Evolutionary conservation across 2,797 vertebrate genomes (phyloP).

Genomic region (Typhlichthys subterraneus): DNA sequence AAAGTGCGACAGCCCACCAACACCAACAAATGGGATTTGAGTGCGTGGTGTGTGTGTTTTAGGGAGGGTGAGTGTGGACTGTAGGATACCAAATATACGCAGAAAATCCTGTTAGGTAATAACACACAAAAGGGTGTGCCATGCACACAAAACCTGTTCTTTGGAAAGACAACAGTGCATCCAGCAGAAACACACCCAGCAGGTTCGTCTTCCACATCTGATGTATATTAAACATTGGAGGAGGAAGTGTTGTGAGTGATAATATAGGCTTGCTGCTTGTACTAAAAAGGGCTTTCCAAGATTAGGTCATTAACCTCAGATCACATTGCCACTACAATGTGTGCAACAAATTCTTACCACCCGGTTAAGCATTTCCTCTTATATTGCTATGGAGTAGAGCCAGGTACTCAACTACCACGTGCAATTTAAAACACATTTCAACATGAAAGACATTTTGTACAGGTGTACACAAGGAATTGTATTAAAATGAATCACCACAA

Average conservation of each 20-base stretch:
- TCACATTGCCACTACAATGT: too few species aligned
- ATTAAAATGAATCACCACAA: too few species aligned
- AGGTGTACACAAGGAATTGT: too few species aligned
- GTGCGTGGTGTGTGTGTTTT: not conserved
- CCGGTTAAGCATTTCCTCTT: too few species aligned
- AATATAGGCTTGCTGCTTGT: not conserved
- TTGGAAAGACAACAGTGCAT: conserved; percentile 28
- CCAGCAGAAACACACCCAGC: conserved; percentile 56
- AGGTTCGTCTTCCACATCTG: conserved; percentile 31
- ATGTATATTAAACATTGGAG: conserved; percentile 42
- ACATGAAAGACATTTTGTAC: too few species aligned
- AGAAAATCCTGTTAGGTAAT: conserved; percentile 32
- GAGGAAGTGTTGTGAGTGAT: conserved; percentile 10
- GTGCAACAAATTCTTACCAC: too few species aligned
- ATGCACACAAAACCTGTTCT: conserved; percentile 76
- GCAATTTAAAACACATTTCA: too few species aligned
- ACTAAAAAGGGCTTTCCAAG: too few species aligned
- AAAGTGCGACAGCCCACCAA: too few species aligned
- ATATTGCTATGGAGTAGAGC: too few species aligned
- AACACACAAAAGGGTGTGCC: conserved; percentile 50
- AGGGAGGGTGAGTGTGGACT: not conserved
- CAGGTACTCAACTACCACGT: too few species aligned
- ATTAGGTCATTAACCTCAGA: too few species aligned
- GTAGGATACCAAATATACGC: conserved; percentile 15
- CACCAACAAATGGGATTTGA: not conserved